Evolutionary conservation across 2,797 vertebrate genomes (phyloP).

Genomic region (Enteromius viviparus): DNA sequence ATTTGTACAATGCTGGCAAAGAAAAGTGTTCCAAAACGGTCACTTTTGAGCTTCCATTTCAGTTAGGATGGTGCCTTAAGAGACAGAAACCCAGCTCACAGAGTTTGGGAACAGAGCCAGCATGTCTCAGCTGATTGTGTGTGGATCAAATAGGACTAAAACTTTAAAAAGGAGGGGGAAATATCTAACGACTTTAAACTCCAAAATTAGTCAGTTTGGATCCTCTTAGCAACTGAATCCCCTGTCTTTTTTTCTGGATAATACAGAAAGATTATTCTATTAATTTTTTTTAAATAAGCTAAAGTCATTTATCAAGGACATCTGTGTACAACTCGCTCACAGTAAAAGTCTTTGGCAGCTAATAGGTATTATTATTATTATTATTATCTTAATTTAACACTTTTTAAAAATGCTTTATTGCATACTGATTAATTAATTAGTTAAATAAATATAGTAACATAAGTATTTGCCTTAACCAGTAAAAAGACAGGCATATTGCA

Average conservation of each 20-base stretch:
- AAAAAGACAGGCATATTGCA: background rate
- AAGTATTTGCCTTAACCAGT: background rate
- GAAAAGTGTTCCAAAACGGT: background rate
- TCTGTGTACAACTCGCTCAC: background rate
- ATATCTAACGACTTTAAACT: background rate
- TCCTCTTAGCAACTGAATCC: conserved; percentile 16
- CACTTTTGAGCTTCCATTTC: background rate
- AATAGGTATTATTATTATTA: background rate
- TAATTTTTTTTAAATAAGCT: background rate
- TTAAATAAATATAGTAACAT: background rate
- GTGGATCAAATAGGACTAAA: conserved; percentile 2
- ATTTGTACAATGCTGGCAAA: background rate
- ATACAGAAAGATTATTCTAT: background rate
- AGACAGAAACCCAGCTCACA: conserved; percentile 13
- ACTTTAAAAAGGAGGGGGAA: conserved; percentile 7
- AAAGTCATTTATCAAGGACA: conserved; percentile 11
- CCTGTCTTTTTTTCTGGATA: background rate
- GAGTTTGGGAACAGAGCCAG: conserved; percentile 4
- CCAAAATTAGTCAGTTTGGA: background rate
- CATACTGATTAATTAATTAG: background rate
- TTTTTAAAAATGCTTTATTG: background rate
- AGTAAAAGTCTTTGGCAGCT: background rate
- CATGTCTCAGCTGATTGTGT: background rate
- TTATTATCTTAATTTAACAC: background rate
- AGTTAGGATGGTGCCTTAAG: conserved; percentile 1